A percentile compares a stretch with the other conserved stretches of the same genome.
phyloP scores from a whole-genome alignment of 2,888 invertebrate species.

The Clitarchus hookeri region DNA sequence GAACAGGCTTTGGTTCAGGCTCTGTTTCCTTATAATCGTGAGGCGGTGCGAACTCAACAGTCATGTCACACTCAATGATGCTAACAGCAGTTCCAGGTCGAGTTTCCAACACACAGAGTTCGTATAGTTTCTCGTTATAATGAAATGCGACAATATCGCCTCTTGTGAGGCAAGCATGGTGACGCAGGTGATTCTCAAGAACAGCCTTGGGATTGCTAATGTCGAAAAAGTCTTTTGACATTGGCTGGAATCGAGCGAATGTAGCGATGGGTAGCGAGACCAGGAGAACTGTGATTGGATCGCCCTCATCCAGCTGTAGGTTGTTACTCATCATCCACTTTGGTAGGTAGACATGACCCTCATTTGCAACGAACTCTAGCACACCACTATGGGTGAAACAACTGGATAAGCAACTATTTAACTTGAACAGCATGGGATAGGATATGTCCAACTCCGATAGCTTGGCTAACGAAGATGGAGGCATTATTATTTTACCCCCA shows the following conservation, averaged over 20 bases:
- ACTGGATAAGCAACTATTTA: not conserved
- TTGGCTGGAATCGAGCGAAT: not conserved
- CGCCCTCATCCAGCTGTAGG: not conserved
- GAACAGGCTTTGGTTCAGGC: not conserved
- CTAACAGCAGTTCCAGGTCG: not conserved
- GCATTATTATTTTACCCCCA: slow-evolving; percentile 9
- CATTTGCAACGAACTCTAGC: slow-evolving; percentile 15
- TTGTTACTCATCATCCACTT: slow-evolving; percentile 18
- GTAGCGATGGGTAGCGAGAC: not conserved
- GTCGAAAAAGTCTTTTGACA: not conserved
- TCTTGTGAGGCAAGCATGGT: slow-evolving; percentile 4
- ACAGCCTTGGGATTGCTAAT: slow-evolving; percentile 21
- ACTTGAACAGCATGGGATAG: slow-evolving; percentile 1
- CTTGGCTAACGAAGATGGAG: not conserved
- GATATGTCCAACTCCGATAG: not conserved
- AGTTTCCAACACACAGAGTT: slow-evolving; percentile 11
- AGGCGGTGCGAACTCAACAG: slow-evolving; percentile 11
- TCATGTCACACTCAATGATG: slow-evolving; percentile 20
- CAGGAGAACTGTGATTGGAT: not conserved
- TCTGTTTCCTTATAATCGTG: not conserved
- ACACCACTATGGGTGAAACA: not conserved
- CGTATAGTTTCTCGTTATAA: not conserved
- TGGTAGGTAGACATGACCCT: slow-evolving; percentile 15
- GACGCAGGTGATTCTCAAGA: not conserved
- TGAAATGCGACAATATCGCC: not conserved